phyloP scores from a whole-genome alignment of 2,113 vertebrate species.

The Crotalus tigris region DNA sequence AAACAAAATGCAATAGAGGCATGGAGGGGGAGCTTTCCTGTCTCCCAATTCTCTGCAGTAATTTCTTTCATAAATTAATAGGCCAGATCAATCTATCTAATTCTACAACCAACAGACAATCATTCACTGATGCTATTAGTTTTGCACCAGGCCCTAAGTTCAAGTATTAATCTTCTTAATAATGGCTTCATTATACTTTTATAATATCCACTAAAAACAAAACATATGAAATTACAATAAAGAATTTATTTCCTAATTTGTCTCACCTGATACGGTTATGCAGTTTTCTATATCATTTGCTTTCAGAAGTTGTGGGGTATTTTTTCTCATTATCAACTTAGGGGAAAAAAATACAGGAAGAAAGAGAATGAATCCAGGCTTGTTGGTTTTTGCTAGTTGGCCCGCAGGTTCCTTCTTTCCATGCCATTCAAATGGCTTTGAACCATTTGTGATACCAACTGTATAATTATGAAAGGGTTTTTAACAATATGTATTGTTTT shows the following conservation, averaged over 20 bases:
- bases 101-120: not conserved
- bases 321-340: conserved; percentile 15
- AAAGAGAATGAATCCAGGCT: not conserved
- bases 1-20: conserved; percentile 27
- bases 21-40: not conserved
- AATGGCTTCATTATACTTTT: not conserved
- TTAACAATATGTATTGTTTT: conserved; percentile 52
- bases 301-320: not conserved
- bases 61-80: conserved; percentile 21
- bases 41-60: not conserved
- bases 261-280: conserved; percentile 3
- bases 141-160: not conserved
- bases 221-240: conserved; percentile 6
- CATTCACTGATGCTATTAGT: not conserved
- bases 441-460: conserved; percentile 50
- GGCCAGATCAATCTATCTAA: not conserved
- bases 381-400: conserved; percentile 37
- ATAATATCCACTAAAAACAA: not conserved
- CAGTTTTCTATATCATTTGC: not conserved
- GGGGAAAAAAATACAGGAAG: conserved; percentile 12
- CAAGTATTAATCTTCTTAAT: not conserved
- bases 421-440: conserved; percentile 51
- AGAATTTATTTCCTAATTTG: not conserved
- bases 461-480: conserved; percentile 54
- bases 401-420: conserved; percentile 49